Percentiles rank a stretch among this genome's conserved stretches.
These are phyloP conservation scores for Pimpla rufipes DNA, from an alignment of 2,888 invertebrate species.

Conservation along the genomic window DNA sequence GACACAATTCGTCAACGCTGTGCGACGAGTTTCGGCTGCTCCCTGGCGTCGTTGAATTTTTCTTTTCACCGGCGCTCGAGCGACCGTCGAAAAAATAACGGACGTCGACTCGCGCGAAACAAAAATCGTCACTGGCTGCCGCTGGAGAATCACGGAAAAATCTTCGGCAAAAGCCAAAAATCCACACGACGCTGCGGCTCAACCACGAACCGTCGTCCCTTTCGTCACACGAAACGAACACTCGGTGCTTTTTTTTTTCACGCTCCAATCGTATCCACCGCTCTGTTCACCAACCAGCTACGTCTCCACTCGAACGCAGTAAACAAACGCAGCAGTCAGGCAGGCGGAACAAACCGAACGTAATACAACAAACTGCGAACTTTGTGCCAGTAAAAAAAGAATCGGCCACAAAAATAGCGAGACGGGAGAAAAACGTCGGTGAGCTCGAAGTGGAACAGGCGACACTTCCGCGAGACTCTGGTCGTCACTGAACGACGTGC, in stretches of 20 bases:
- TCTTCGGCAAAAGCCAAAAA: constrained; percentile 15
- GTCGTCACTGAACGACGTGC: constrained; percentile 12
- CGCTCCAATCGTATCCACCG: constrained; percentile 32
- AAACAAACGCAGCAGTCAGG: neutral
- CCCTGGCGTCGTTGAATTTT: neutral
- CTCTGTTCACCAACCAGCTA: constrained; percentile 12
- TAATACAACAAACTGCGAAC: no score
- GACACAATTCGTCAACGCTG: constrained; percentile 46
- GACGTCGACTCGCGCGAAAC: constrained; percentile 31
- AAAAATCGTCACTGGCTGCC: neutral
- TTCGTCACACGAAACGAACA: constrained; percentile 20
- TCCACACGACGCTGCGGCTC: constrained; percentile 14
- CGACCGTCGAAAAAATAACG: constrained; percentile 75
- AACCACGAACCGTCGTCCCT: neutral
- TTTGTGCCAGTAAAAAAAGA: no score
- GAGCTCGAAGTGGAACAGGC: constrained; percentile 5
- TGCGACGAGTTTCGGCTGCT: neutral
- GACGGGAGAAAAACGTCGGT: constrained; percentile 1
- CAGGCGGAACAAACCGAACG: no score
- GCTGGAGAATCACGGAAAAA: constrained; percentile 16
- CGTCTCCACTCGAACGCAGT: constrained; percentile 17
- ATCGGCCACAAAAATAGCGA: neutral
- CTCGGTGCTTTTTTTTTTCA: no score
- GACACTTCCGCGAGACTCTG: neutral
- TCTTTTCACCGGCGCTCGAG: constrained; percentile 56